Percentiles rank a stretch among this genome's conserved stretches.
Conservation (phyloP, 37 sponge, comb jelly and placozoan genomes). For the Cladorhizidae sp. region DNA sequence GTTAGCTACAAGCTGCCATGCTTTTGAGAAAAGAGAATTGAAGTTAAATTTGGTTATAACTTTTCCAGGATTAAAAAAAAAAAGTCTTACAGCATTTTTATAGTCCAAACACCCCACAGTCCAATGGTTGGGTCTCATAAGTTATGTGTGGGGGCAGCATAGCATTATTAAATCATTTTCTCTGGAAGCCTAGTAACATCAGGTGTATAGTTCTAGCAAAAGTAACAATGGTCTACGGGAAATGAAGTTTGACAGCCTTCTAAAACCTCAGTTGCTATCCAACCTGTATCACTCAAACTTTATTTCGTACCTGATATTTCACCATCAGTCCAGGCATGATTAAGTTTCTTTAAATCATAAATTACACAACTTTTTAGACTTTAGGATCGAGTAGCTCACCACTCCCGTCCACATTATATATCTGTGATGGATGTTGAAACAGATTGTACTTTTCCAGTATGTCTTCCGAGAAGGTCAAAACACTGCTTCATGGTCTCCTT, state of each 20-base stretch:
- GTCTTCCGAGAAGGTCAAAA: constrained; percentile 29
- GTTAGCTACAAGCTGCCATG: constrained; percentile 43
- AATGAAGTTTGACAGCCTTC: constrained; percentile 40
- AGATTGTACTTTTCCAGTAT: constrained; percentile 34
- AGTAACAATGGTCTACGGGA: constrained; percentile 51
- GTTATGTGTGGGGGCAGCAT: constrained; percentile 64
- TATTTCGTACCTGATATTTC: constrained; percentile 53
- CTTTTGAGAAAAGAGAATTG: constrained; percentile 45
- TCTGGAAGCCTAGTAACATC: constrained; percentile 23
- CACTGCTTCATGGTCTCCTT: constrained; percentile 26
- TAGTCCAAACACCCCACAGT: constrained; percentile 44
- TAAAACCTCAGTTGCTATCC: constrained; percentile 48
- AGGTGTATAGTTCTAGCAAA: constrained; percentile 60
- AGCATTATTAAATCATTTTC: constrained; percentile 40
- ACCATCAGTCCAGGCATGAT: constrained; percentile 34
- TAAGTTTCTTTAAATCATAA: constrained; percentile 38
- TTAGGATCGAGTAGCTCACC: constrained; percentile 51
- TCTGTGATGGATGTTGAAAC: constrained; percentile 23
- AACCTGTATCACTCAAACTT: background rate
- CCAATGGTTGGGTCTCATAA: constrained; percentile 54
- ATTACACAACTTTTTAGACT: constrained; percentile 43
- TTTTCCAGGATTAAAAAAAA: too few species aligned
- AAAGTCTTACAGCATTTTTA: constrained; percentile 29
- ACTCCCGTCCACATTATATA: constrained; percentile 58
- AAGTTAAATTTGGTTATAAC: too few species aligned